Base-by-base conservation (phyloP, 1,140 invertebrate species). In the Drosophila kepulauana region DNA sequence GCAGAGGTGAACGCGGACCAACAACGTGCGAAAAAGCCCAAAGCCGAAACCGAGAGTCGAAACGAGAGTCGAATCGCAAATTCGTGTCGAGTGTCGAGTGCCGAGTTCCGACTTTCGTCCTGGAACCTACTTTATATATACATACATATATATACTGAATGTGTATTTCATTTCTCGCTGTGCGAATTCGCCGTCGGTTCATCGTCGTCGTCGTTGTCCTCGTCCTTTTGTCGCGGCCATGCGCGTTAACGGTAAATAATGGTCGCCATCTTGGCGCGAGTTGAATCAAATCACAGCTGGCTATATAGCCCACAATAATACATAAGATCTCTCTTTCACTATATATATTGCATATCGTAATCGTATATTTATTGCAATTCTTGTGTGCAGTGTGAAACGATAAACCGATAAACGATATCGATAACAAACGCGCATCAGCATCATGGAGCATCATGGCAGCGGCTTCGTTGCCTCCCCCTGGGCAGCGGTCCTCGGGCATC, bases 401-500 rank as follows among this genome's bases (percentile, higher is more conserved):
- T 33, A 10, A 58, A 33, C 25, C 28, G 35, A 35, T 25, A 11
- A 52, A 20, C n/a, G 20, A 28, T 11, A 63, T 35, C 59, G 61
- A 68, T 56, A 38, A 48, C 41, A 25, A 25, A 0, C 20, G 33
- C 33, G 33, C 35, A 10, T 7, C 52, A 56, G 45, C 25, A 82
- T 10, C 82, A 93, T 96, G 95, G 95, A 95, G 93, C 95, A 95
- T 87, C 94, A 95, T 16, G 94, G 95, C 62, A 89, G 91, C 81
- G 95, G 95, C 30, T 96, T 96, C 82, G 94, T 95, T 51, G 93
- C 95, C 54, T 95, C 95, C 81, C 95, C 95, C 65, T 96, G 95
- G 95, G 95, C 95, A 76, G 95, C 95, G 57, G 94, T 96, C 82
- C 93, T 95, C 68, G 95, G 95, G 38, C 95, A 95, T 87, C 94